A percentile compares a stretch with the other conserved stretches of the same genome.
These are phyloP conservation scores for Trissolcus japonicus DNA, from an alignment of 2,888 invertebrate genomes.

Conservation along the genomic window DNA sequence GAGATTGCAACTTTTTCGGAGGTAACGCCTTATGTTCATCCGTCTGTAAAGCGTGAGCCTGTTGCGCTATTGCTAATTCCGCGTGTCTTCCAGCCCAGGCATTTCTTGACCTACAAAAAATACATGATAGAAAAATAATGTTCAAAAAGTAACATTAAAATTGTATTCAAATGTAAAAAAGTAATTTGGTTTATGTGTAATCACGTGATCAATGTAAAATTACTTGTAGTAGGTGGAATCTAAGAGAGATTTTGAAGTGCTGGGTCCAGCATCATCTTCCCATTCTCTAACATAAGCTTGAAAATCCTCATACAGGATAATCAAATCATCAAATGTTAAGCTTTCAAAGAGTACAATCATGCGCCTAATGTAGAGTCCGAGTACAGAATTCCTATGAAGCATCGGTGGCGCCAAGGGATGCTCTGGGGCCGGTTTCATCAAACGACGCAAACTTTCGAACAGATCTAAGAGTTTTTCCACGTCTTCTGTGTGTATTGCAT, in stretches of 20 bases:
- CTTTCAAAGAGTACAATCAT: slow-evolving; percentile 89
- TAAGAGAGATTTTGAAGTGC: slow-evolving; percentile 22
- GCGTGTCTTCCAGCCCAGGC: slow-evolving; percentile 93
- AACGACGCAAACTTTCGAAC: slow-evolving; percentile 81
- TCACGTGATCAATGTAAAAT: background rate
- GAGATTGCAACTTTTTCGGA: slow-evolving; percentile 86
- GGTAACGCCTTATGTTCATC: slow-evolving; percentile 88
- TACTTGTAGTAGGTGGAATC: slow-evolving; percentile 34
- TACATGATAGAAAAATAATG: too few species aligned
- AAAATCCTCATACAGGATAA: slow-evolving; percentile 84
- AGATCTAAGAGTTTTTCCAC: slow-evolving; percentile 79
- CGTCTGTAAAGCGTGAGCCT: slow-evolving; percentile 87
- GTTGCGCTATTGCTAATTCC: slow-evolving; percentile 91
- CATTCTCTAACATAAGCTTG: slow-evolving; percentile 62
- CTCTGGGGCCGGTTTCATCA: slow-evolving; percentile 78
- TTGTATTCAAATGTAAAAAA: background rate
- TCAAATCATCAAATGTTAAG: slow-evolving; percentile 89
- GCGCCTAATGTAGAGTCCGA: slow-evolving; percentile 89
- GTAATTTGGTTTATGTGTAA: background rate
- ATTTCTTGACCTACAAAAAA: slow-evolving; percentile 68
- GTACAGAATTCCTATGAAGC: slow-evolving; percentile 74
- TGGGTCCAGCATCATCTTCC: slow-evolving; percentile 16
- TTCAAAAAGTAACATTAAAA: background rate
- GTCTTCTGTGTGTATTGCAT: slow-evolving; percentile 79
- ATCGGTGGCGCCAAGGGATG: slow-evolving; percentile 65